Evolutionary conservation across 2,888 invertebrate species (phyloP).

Genomic region (Drosophila cracens): DNA sequence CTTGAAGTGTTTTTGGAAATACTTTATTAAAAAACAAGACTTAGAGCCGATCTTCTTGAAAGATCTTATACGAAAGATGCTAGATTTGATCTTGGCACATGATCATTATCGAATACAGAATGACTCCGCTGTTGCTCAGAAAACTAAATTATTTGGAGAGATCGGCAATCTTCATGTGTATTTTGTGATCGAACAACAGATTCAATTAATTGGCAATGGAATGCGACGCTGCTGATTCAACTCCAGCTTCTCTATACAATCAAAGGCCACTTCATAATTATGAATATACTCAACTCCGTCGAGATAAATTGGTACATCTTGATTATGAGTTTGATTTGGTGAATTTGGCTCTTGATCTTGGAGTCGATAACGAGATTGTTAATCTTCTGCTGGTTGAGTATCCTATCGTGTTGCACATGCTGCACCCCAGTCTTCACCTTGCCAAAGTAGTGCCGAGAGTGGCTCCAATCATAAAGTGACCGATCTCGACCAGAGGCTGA

Average conservation of each 20-base stretch:
- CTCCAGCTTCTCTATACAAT: not conserved
- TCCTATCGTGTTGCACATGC: not conserved
- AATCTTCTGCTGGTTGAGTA: not conserved
- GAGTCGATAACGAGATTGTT: not conserved
- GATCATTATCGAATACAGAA: too few species aligned
- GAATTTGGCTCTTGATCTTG: not conserved
- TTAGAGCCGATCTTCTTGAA: not conserved
- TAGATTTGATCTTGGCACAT: too few species aligned
- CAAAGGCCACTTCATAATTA: not conserved
- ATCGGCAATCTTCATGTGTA: too few species aligned
- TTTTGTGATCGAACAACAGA: too few species aligned
- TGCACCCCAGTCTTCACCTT: not conserved
- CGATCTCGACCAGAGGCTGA: not conserved
- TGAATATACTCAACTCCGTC: not conserved
- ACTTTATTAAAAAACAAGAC: not conserved
- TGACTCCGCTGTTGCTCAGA: too few species aligned
- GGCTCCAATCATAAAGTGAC: not conserved
- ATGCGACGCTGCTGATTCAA: too few species aligned
- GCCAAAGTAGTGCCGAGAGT: rapidly evolving
- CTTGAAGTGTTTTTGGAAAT: not conserved
- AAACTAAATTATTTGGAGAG: too few species aligned
- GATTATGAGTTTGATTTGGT: not conserved
- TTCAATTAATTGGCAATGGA: too few species aligned
- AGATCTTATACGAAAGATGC: too few species aligned
- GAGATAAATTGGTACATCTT: not conserved